These are phyloP conservation scores for Desmophyllum pertusum DNA, from an alignment of 92 coral and sea anemone species.

Conservation along the genomic window DNA sequence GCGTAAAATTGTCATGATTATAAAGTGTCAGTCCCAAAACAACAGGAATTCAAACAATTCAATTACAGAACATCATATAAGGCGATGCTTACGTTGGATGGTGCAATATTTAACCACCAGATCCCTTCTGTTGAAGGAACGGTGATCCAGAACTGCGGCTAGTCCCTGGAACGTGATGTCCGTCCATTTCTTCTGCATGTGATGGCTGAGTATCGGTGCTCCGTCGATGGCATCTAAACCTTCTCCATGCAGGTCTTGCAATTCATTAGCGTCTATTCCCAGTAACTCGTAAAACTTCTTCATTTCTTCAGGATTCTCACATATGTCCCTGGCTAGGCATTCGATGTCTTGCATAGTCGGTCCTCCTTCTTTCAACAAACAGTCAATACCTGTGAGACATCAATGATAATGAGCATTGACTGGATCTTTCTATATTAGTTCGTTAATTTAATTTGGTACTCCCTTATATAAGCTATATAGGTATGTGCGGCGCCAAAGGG, in stretches of 20 bases:
- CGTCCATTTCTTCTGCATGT: neutral
- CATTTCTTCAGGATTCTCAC: neutral
- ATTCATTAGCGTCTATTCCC: neutral
- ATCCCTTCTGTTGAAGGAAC: neutral
- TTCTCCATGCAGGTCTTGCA: neutral
- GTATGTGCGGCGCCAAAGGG: too few species aligned
- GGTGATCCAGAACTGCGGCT: neutral
- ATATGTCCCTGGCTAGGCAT: slow-evolving; percentile 1
- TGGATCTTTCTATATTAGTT: too few species aligned
- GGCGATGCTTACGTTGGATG: neutral
- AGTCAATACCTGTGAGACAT: neutral
- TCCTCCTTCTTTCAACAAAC: slow-evolving; percentile 26
- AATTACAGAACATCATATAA: neutral
- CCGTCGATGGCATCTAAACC: slow-evolving; percentile 1
- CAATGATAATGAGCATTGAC: neutral
- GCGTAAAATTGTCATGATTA: too few species aligned
- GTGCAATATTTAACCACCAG: slow-evolving; percentile 1
- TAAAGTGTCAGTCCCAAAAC: too few species aligned
- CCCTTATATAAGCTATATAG: too few species aligned
- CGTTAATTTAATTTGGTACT: too few species aligned
- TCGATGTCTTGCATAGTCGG: slow-evolving; percentile 15
- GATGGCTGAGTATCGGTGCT: neutral
- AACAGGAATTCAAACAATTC: too few species aligned
- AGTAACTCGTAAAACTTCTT: neutral
- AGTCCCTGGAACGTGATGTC: neutral